phyloP scores from a whole-genome alignment of 2,113 vertebrate genomes.

The Scartelaos histophorus region DNA sequence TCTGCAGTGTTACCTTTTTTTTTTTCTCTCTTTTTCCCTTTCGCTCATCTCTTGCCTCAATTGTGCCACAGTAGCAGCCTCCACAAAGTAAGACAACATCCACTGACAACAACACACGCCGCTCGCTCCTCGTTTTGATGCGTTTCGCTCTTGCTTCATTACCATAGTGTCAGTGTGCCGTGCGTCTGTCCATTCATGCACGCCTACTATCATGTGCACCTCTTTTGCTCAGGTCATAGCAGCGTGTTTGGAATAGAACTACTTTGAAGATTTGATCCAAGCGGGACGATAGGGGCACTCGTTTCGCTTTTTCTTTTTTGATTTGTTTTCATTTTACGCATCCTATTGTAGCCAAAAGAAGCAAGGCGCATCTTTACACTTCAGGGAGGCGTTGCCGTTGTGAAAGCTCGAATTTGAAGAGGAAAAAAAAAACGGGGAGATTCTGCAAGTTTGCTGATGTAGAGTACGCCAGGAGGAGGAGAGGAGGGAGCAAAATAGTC shows the following conservation, averaged over 20 bases:
- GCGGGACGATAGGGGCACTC: constrained; percentile 34
- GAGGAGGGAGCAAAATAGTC: not conserved
- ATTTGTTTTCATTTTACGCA: constrained; percentile 67
- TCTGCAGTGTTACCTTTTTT: constrained; percentile 68
- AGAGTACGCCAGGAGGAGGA: constrained; percentile 24
- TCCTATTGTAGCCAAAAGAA: constrained; percentile 50
- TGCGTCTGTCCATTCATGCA: constrained; percentile 62
- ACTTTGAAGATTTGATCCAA: constrained; percentile 35
- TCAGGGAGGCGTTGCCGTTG: constrained; percentile 29
- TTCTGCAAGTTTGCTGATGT: constrained; percentile 65
- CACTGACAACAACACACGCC: constrained; percentile 41
- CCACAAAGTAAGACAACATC: constrained; percentile 64
- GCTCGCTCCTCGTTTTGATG: constrained; percentile 27
- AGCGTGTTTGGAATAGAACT: constrained; percentile 7
- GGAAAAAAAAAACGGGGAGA: constrained; percentile 39
- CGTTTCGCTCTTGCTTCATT: constrained; percentile 46
- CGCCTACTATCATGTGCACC: constrained; percentile 65
- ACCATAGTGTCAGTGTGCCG: constrained; percentile 57
- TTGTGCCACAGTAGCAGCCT: constrained; percentile 56
- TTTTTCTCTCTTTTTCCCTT: constrained; percentile 31
- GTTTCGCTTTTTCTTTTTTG: not conserved
- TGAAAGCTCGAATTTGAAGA: constrained; percentile 17
- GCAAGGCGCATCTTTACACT: constrained; percentile 36
- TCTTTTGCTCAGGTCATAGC: constrained; percentile 46
- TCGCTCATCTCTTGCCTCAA: constrained; percentile 49